Conservation (phyloP, 2,888 invertebrate species). For the Phania funesta region DNA sequence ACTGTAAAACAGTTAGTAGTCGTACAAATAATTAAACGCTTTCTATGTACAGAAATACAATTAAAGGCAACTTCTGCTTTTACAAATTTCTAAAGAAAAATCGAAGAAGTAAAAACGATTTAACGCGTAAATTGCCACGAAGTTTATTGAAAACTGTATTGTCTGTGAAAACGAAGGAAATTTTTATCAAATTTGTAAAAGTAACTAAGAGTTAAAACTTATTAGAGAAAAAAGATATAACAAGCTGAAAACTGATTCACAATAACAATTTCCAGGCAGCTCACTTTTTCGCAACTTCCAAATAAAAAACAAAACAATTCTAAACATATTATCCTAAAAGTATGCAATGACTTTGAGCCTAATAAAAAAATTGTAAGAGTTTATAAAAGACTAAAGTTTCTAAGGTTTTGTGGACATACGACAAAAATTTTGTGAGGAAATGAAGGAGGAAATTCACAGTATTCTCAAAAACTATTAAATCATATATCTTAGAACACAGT, state of each 20-base stretch:
- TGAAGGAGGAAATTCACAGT: too few relatives aligned
- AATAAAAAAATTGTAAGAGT: too few relatives aligned
- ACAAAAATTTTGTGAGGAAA: too few relatives aligned
- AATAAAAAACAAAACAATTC: too few relatives aligned
- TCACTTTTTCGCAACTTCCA: neutral
- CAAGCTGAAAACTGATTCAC: neutral
- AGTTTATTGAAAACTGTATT: conserved; percentile 25
- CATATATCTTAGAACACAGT: too few relatives aligned
- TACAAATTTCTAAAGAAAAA: conserved; percentile 7
- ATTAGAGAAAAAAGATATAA: neutral
- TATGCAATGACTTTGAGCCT: too few relatives aligned
- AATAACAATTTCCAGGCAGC: neutral
- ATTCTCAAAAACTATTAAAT: too few relatives aligned
- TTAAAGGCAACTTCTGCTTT: conserved; percentile 32
- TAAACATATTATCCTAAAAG: neutral
- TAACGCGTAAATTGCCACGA: conserved; percentile 13
- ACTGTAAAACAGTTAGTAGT: neutral
- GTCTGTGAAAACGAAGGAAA: neutral
- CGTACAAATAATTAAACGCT: conserved; percentile 23
- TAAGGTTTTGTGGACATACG: too few relatives aligned
- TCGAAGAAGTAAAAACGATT: conserved; percentile 10
- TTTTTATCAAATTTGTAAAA: neutral
- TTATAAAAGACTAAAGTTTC: too few relatives aligned
- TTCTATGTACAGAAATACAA: conserved; percentile 30
- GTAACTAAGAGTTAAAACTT: conserved; percentile 11